These are phyloP conservation scores for Sisor rabdophorus DNA, from an alignment of 2,113 vertebrate genomes.

Conservation along the genomic window DNA sequence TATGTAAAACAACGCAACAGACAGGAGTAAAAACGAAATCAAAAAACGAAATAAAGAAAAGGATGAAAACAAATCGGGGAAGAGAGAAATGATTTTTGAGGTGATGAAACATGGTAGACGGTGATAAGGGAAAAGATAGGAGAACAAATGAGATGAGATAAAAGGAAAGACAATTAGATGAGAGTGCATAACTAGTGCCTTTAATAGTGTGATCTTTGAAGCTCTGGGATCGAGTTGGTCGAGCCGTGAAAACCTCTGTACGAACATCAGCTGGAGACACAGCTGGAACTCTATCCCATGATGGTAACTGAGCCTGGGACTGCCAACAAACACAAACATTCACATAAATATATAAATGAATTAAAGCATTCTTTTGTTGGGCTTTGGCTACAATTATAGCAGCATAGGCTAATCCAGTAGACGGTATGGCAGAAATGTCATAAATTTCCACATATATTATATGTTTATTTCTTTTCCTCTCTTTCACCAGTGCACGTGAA, in stretches of 20 bases:
- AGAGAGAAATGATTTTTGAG: neutral
- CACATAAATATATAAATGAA: neutral
- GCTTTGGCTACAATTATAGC: neutral
- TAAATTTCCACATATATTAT: neutral
- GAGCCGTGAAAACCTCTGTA: constrained; percentile 79
- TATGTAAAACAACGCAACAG: constrained; percentile 19
- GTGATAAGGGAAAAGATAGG: neutral
- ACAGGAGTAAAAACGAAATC: neutral
- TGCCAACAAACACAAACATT: constrained; percentile 39
- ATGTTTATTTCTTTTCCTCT: constrained; percentile 1
- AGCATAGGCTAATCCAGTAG: neutral
- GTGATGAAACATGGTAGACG: neutral
- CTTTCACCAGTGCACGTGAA: constrained; percentile 66
- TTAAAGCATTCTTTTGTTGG: neutral
- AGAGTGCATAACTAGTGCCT: constrained; percentile 52
- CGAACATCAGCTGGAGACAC: constrained; percentile 80
- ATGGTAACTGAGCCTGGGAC: constrained; percentile 69
- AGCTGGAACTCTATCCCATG: constrained; percentile 72
- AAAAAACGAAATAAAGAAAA: neutral
- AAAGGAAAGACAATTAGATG: neutral
- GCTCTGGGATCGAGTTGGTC: constrained; percentile 72
- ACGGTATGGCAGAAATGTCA: neutral
- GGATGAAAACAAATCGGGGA: too few relatives aligned
- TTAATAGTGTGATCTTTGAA: constrained; percentile 72
- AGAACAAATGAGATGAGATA: neutral